Conservation (phyloP, 2,888 invertebrate species). For the Drosophila prostipennis region DNA sequence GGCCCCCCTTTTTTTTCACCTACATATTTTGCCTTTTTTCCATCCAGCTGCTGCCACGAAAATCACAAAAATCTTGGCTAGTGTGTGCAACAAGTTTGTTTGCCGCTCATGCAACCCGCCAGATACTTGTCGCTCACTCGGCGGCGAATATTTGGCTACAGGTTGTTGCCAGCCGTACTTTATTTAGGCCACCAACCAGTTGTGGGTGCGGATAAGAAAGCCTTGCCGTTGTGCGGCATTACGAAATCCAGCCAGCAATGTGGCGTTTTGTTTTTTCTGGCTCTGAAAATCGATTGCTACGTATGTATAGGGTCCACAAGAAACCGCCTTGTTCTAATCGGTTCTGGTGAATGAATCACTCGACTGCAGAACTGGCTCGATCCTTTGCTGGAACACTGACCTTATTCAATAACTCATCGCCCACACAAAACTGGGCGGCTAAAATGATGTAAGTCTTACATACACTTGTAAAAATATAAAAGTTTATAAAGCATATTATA, state of each 20-base stretch:
- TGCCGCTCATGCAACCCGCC: constrained; percentile 47
- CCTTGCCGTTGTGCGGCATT: constrained; percentile 19
- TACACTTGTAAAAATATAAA: constrained; percentile 15
- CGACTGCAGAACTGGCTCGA: constrained; percentile 13
- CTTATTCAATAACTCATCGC: constrained; percentile 66
- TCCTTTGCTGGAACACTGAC: constrained; percentile 61
- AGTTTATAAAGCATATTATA: too few species aligned
- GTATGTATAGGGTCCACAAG: background rate
- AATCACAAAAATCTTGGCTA: constrained; percentile 38
- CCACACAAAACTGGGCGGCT: constrained; percentile 18
- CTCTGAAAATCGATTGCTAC: constrained; percentile 14
- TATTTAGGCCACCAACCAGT: constrained; percentile 52
- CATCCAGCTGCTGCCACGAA: constrained; percentile 11
- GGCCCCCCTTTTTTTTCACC: constrained; percentile 9
- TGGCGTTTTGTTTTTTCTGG: background rate
- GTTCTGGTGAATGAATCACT: constrained; percentile 23
- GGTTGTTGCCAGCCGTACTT: constrained; percentile 39
- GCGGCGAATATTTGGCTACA: constrained; percentile 41
- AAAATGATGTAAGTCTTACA: constrained; percentile 5
- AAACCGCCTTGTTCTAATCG: constrained; percentile 10
- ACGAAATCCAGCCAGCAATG: constrained; percentile 26
- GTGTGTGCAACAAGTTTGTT: constrained; percentile 54
- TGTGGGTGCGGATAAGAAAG: constrained; percentile 51
- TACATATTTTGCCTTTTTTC: constrained; percentile 3
- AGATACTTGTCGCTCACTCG: constrained; percentile 43